Percentiles rank a stretch among this genome's conserved stretches.
Evolutionary conservation across 2,797 vertebrate genomes (phyloP).

Genomic region (Chelon auratus): DNA sequence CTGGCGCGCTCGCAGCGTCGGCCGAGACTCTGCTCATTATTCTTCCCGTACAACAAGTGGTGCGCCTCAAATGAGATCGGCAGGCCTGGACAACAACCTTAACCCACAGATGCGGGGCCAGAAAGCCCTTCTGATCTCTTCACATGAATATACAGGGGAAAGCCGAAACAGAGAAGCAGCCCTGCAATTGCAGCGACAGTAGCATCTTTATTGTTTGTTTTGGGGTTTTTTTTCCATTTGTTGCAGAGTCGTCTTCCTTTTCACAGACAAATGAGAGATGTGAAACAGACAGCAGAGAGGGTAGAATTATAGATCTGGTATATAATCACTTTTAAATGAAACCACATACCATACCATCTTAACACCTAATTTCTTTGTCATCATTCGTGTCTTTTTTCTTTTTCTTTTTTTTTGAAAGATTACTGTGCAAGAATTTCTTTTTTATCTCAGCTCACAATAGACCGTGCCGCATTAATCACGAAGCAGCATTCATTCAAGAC

Average conservation of each 20-base stretch:
- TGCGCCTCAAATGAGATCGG: conserved; percentile 42
- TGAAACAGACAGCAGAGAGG: not conserved
- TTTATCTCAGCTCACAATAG: conserved; percentile 33
- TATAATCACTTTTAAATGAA: conserved; percentile 36
- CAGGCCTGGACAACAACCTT: conserved; percentile 56
- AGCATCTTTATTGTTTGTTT: conserved; percentile 23
- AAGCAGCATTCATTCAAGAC: conserved; percentile 31
- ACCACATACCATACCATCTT: conserved; percentile 23
- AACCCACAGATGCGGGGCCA: conserved; percentile 27
- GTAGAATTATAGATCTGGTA: conserved; percentile 9
- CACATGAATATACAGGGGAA: conserved; percentile 50
- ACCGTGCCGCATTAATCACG: conserved; percentile 44
- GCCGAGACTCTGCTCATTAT: conserved; percentile 73
- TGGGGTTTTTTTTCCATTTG: not conserved
- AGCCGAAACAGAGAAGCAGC: conserved; percentile 22
- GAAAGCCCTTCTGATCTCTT: conserved; percentile 51
- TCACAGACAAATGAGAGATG: not conserved
- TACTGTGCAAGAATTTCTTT: conserved; percentile 8
- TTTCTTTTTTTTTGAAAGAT: conserved; percentile 29
- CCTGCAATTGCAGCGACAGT: conserved; percentile 31
- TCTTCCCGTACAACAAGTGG: conserved; percentile 56
- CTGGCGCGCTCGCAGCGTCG: conserved; percentile 70
- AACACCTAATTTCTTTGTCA: conserved; percentile 24
- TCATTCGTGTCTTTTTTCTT: conserved; percentile 27
- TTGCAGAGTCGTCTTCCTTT: conserved; percentile 23